phyloP scores from a whole-genome alignment of 2,113 vertebrate genomes.

The Pelvicachromis taeniatus region DNA sequence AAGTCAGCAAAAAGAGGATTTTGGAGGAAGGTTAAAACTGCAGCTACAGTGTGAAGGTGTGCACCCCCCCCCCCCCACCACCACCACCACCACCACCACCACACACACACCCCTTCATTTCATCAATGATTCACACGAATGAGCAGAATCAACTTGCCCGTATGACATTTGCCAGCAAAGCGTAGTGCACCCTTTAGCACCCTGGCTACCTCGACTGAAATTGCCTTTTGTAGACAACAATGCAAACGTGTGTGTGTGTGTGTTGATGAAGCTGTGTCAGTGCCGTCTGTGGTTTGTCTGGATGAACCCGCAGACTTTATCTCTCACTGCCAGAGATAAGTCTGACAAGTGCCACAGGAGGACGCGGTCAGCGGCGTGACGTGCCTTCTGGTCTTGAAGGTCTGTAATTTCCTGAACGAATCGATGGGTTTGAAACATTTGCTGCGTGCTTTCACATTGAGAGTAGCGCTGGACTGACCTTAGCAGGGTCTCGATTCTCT shows the following conservation, averaged over 20 bases:
- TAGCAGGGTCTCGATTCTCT: not conserved
- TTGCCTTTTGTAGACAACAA: not conserved
- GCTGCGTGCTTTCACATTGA: not conserved
- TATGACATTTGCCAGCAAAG: not conserved
- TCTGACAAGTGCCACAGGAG: conserved; percentile 29
- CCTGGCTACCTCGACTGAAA: not conserved
- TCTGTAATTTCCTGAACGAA: not conserved
- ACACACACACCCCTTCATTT: not conserved
- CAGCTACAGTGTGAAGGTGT: not conserved
- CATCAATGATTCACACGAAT: not conserved
- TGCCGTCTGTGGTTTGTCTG: not conserved
- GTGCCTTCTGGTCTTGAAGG: not conserved
- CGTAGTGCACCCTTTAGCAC: not conserved
- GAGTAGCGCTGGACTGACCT: not conserved
- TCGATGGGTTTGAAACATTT: not conserved
- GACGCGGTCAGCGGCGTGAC: not conserved
- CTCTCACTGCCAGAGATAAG: conserved; percentile 19
- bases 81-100: too few relatives aligned
- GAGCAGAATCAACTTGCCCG: not conserved
- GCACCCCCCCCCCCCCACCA: not conserved
- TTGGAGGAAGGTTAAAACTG: not conserved
- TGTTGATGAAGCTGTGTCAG: not conserved
- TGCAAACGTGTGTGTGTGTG: not conserved
- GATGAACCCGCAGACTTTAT: conserved; percentile 9
- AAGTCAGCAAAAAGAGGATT: not conserved